Evolutionary conservation across 1,140 invertebrate genomes (phyloP).

Genomic region (Pteromalus puparum): DNA sequence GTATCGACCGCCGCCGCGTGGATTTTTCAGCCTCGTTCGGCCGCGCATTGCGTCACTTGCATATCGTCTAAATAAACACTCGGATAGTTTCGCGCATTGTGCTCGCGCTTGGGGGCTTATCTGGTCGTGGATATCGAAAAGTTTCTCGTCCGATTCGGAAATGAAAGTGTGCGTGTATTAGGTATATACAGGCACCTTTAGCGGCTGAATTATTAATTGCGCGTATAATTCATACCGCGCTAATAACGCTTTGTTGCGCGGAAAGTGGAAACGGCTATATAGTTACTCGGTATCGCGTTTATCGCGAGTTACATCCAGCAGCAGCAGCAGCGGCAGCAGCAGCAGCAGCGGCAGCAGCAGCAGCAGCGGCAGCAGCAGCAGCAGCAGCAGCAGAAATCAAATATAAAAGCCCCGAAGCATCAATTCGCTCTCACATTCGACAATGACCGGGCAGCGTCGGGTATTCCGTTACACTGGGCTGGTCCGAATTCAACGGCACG

Average conservation of each 20-base stretch:
- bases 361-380: too few species aligned
- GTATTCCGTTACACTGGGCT: conserved; percentile 28
- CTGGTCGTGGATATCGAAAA: neutral
- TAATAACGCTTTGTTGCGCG: neutral
- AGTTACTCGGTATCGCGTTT: neutral
- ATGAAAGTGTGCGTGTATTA: too few species aligned
- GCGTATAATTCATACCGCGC: neutral
- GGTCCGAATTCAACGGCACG: neutral
- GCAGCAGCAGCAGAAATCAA: neutral
- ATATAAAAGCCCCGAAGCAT: neutral
- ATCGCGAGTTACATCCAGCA: neutral
- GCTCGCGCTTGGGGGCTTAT: neutral
- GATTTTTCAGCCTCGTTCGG: conserved; percentile 19
- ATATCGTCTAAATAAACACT: conserved; percentile 37
- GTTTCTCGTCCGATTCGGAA: neutral
- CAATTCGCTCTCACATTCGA: conserved; percentile 4
- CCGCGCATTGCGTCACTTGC: conserved; percentile 1
- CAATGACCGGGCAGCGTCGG: conserved; percentile 20
- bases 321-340: too few species aligned
- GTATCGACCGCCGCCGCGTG: neutral
- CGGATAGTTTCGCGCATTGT: neutral
- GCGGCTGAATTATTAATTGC: neutral
- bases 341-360: too few species aligned
- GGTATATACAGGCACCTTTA: too few species aligned
- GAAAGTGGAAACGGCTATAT: neutral